Evolutionary conservation across 1,140 invertebrate genomes (phyloP), one percentile per base, ranked within the genome.

Genomic region (Nylanderia fulva): DNA sequence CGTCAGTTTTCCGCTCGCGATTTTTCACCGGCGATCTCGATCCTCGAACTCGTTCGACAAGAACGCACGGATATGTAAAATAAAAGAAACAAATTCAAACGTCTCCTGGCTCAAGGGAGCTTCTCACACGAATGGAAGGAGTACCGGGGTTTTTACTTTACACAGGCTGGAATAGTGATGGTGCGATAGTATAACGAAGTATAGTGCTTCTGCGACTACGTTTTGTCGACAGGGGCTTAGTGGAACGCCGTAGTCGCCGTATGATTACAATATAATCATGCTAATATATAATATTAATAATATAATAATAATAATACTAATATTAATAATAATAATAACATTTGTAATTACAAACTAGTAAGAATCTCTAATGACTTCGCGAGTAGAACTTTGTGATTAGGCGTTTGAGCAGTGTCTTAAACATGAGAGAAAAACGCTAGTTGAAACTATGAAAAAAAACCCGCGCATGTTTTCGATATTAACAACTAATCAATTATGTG

Each of bases 351-450:
- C 86, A 89, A 94, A 93, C 92, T 94, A 94, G 90, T 91, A 94
- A 93, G 90, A 93, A 94, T 93, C 91, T 94, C 91, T 92, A 94
- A 94, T 94, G 93, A 95, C 93, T 94, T 94, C 93, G 92, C 92
- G 93, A 93, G 88, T 93, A 93, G 92, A 90, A 71, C 85, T 93
- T 93, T 92, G 90, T 91, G 90, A 93, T 92, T 93, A 93, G 91
- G 91, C 92, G 91, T 92, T 93, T 94, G 93, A 94, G 93, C 93
- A 93, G 92, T 89, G 76, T 89, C 64, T 48, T 89, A 84, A 66
- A 89, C 79, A 86, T 72, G 54, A 77, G 64, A 74, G 56, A 85
- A 45, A n/a, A 76, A 86, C 45, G 48, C 21, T 52, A 84, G 76
- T 54, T 58, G 82, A 33, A 79, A 86, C 87, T 66, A 33, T 33